Percentiles rank a stretch among this genome's conserved stretches.
phyloP scores from a whole-genome alignment of 2,797 vertebrate species.

The Austrolebias charrua region DNA sequence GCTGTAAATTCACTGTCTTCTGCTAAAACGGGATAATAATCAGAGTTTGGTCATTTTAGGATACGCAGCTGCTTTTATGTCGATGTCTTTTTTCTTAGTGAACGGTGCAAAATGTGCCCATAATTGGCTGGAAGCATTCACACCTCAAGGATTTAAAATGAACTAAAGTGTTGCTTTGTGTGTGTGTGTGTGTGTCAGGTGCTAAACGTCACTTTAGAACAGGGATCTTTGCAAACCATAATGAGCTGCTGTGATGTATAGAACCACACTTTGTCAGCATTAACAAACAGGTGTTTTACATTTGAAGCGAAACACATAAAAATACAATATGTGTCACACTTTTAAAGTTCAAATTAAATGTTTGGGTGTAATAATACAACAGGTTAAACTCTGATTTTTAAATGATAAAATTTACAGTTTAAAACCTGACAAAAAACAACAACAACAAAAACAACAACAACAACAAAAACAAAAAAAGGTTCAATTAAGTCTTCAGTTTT shows the following conservation, averaged over 20 bases:
- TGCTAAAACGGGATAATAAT: background rate
- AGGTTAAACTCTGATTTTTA: background rate
- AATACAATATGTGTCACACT: too few relatives aligned
- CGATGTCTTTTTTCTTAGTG: background rate
- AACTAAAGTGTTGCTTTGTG: background rate
- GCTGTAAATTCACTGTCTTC: background rate
- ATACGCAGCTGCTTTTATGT: background rate
- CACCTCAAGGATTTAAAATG: background rate
- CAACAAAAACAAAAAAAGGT: too few relatives aligned
- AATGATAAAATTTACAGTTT: background rate
- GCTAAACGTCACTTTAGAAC: background rate
- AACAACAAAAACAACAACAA: too few relatives aligned
- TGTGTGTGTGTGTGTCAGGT: background rate
- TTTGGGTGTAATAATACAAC: too few relatives aligned
- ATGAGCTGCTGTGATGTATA: too few relatives aligned
- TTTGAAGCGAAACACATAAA: too few relatives aligned
- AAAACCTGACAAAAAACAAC: background rate
- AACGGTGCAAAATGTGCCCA: background rate
- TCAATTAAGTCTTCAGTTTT: too few relatives aligned
- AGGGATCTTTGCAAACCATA: too few relatives aligned
- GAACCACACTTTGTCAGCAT: too few relatives aligned
- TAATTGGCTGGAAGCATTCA: background rate
- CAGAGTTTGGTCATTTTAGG: background rate
- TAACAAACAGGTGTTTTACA: too few relatives aligned
- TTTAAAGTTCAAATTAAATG: too few relatives aligned